These are phyloP conservation scores for Poecilia latipinna DNA, from an alignment of 2,113 vertebrate species.

Conservation along the genomic window DNA sequence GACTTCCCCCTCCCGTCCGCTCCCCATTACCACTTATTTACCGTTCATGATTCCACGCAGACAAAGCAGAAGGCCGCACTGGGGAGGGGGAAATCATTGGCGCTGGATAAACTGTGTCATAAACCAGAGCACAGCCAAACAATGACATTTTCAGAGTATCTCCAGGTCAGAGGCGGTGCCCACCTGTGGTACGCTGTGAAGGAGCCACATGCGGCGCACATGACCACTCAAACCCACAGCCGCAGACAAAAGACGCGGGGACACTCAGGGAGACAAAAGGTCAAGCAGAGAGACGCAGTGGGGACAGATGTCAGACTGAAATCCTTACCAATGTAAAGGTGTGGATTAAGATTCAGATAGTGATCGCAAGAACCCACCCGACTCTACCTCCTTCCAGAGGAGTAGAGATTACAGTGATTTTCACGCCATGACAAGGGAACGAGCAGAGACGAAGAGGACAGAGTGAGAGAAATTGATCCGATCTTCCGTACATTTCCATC, in stretches of 20 bases:
- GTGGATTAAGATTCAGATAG: constrained; percentile 51
- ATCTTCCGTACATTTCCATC: constrained; percentile 74
- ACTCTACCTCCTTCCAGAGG: constrained; percentile 34
- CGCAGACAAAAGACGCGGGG: constrained; percentile 65
- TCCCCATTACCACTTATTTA: constrained; percentile 84
- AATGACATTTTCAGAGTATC: constrained; percentile 76
- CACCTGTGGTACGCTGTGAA: constrained; percentile 41
- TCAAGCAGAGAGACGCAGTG: constrained; percentile 51
- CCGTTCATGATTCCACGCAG: constrained; percentile 73
- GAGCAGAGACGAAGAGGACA: constrained; percentile 48
- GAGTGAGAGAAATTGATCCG: constrained; percentile 72
- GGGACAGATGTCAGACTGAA: constrained; percentile 54
- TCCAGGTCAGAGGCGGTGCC: constrained; percentile 50
- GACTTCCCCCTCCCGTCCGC: constrained; percentile 74
- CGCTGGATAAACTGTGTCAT: constrained; percentile 74
- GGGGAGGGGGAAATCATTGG: constrained; percentile 61
- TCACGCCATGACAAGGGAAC: constrained; percentile 54
- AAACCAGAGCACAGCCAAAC: constrained; percentile 75
- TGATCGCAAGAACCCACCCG: constrained; percentile 9
- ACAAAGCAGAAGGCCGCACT: constrained; percentile 66
- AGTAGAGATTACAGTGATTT: constrained; percentile 50
- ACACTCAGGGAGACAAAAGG: constrained; percentile 56
- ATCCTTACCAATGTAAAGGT: constrained; percentile 33
- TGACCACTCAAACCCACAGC: constrained; percentile 52
- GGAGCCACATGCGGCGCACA: constrained; percentile 57